Percentiles rank a stretch among this genome's conserved stretches.
Conservation (phyloP, 2,888 invertebrate genomes). For the Acheta domesticus region DNA sequence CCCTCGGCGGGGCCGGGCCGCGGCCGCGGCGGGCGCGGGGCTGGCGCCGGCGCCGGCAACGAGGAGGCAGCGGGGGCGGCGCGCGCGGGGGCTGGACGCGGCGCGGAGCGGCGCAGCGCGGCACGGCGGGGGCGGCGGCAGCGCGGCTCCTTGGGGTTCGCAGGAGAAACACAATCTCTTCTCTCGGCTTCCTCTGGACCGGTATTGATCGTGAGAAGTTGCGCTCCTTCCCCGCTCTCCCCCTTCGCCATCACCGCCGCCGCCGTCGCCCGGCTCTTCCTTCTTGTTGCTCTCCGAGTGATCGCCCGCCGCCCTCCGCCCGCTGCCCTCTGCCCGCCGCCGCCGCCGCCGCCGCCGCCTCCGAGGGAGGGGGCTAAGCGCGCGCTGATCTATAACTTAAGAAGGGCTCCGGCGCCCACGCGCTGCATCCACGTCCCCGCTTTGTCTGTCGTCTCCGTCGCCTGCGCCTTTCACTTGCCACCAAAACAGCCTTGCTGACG, state of each 20-base stretch:
- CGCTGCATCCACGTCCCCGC: no score
- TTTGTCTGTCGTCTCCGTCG: no score
- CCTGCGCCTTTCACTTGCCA: no score
- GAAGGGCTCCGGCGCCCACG: neutral
- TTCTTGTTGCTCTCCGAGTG: no score
- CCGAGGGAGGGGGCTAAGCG: neutral
- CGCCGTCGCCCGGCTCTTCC: neutral
- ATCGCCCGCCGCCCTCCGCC: no score
- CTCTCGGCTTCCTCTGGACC: constrained; percentile 10
- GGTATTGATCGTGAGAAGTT: constrained; percentile 9
- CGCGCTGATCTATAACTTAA: constrained; percentile 4
- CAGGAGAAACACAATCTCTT: neutral
- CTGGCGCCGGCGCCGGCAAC: no score
- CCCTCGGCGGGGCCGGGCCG: no score
- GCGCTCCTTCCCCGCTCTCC: neutral
- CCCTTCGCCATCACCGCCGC: neutral
- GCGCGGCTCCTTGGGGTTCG: neutral
- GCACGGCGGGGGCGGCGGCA: neutral
- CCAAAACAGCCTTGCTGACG: no score
- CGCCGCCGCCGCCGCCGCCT: neutral
- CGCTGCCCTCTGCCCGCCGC: neutral
- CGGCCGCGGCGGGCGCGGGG: no score
- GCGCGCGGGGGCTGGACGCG: neutral
- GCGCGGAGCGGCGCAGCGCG: neutral
- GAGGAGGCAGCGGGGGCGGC: neutral